Evolutionary conservation across 2,113 vertebrate species (phyloP).

Genomic region (Polypterus bichir): DNA sequence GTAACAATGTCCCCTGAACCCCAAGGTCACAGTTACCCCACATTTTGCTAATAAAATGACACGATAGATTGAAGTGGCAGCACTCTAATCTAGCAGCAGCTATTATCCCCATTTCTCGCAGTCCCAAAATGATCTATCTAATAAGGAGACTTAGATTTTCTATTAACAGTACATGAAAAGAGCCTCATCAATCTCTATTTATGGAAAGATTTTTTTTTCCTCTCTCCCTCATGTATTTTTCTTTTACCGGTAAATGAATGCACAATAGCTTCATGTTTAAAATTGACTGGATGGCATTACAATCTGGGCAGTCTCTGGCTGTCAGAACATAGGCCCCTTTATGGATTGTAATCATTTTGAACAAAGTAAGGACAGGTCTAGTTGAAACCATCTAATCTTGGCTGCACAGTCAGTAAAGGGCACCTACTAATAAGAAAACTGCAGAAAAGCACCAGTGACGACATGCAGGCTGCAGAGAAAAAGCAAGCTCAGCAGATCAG

Average conservation of each 20-base stretch:
- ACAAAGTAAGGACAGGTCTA: slow-evolving; percentile 50
- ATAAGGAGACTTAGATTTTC: slow-evolving; percentile 19
- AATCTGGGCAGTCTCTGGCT: slow-evolving; percentile 55
- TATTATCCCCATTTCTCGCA: slow-evolving; percentile 14
- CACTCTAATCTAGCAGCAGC: not conserved
- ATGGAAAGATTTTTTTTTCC: slow-evolving; percentile 25
- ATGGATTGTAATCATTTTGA: slow-evolving; percentile 75
- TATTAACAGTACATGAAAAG: slow-evolving; percentile 10
- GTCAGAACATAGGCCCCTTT: slow-evolving; percentile 67
- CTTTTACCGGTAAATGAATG: slow-evolving; percentile 24
- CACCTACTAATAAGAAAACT: slow-evolving; percentile 56
- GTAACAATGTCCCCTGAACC: slow-evolving; percentile 11
- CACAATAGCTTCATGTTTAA: slow-evolving; percentile 41
- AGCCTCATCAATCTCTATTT: slow-evolving; percentile 13
- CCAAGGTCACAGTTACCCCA: slow-evolving; percentile 9
- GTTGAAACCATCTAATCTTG: slow-evolving; percentile 73
- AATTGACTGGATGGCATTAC: slow-evolving; percentile 45
- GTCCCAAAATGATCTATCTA: slow-evolving; percentile 16
- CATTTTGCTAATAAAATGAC: slow-evolving; percentile 12
- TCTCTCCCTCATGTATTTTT: slow-evolving; percentile 12
- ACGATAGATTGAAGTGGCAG: no score
- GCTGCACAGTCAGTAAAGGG: slow-evolving; percentile 62
- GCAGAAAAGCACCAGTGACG: slow-evolving; percentile 38
- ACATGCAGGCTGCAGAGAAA: slow-evolving; percentile 33
- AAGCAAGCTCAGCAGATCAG: slow-evolving; percentile 59